A percentile compares a stretch with the other conserved stretches of the same genome.
Conservation (phyloP, 2,888 invertebrate species). For the Taenaris catops region DNA sequence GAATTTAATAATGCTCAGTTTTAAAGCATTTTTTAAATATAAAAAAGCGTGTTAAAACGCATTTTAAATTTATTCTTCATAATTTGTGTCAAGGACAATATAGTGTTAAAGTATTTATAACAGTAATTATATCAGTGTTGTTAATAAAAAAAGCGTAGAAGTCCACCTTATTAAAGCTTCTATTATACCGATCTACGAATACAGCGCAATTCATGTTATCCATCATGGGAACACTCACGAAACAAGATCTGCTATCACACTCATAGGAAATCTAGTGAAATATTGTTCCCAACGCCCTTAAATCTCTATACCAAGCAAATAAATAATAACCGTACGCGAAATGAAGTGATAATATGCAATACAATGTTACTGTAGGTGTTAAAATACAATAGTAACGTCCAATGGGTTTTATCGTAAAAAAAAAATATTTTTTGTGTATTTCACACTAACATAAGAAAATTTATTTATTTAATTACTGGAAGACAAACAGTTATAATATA, state of each 20-base stretch:
- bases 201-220: conserved; percentile 32
- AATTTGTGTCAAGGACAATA: no score
- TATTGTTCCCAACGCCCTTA: conserved; percentile 42
- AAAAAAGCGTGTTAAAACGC: neutral
- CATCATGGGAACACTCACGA: conserved; percentile 37
- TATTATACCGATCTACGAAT: conserved; percentile 14
- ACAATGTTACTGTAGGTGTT: conserved; percentile 36
- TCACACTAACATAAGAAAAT: no score
- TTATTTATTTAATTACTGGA: no score
- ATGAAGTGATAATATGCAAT: conserved; percentile 65
- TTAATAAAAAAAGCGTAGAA: neutral
- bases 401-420: conserved; percentile 1
- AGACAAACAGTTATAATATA: no score
- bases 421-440: no score
- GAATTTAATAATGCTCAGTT: no score
- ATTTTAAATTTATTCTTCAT: no score
- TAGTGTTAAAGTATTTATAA: no score
- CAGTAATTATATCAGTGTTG: no score
- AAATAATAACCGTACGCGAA: conserved; percentile 55
- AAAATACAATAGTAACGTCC: conserved; percentile 5
- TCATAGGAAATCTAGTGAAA: conserved; percentile 27
- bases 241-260: conserved; percentile 40
- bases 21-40: no score
- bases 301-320: conserved; percentile 53
- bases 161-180: neutral